Evolutionary conservation across 2,888 invertebrate genomes (phyloP).

Genomic region (Nomada fabriciana): DNA sequence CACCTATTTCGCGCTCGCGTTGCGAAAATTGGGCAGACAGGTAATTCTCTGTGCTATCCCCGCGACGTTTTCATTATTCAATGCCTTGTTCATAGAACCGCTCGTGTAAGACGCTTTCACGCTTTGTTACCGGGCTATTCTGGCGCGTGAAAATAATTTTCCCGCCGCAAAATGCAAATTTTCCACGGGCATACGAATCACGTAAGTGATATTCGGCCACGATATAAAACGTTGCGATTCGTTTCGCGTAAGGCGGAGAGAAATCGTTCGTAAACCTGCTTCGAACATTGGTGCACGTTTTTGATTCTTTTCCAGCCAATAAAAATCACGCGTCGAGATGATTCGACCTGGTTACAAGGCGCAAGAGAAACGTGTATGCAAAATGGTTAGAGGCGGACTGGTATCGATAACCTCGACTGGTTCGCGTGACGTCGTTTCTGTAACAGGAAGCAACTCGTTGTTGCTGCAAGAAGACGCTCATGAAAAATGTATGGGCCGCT

Average conservation of each 20-base stretch:
- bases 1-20: background rate
- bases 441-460: slow-evolving; percentile 25
- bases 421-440: slow-evolving; percentile 18
- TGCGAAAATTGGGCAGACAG: background rate
- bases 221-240: too few relatives aligned
- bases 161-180: background rate
- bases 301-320: background rate
- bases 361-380: slow-evolving; percentile 25
- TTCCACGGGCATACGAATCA: background rate
- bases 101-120: background rate
- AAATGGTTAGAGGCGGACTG: background rate
- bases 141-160: background rate
- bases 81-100: background rate
- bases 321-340: background rate
- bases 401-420: slow-evolving; percentile 27
- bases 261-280: background rate
- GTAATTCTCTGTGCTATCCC: slow-evolving; percentile 9
- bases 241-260: background rate
- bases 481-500: slow-evolving; percentile 38
- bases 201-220: too few relatives aligned
- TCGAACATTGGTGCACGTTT: background rate
- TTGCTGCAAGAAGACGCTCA: slow-evolving; percentile 10
- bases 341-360: background rate
- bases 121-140: background rate
- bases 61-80: slow-evolving; percentile 22